Base-by-base conservation (phyloP, 2,888 invertebrate genomes). In the Drosophila multiciliata region DNA sequence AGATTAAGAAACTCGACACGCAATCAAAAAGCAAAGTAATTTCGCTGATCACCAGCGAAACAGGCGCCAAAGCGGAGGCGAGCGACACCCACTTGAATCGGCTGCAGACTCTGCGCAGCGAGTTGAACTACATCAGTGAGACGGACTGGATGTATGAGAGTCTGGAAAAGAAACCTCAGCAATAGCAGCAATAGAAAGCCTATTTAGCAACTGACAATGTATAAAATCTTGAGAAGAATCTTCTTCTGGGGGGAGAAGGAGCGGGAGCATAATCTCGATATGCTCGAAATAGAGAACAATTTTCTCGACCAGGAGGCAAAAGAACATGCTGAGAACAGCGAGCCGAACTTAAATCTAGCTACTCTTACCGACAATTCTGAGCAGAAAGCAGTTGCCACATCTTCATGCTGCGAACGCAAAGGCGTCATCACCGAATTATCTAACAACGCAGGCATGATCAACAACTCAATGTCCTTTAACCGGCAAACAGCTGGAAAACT, bases 71-170 rank as follows among this genome's bases (percentile, higher is more conserved):
- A 84, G 94, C 93, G 82, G 94, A 94, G 0, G 94, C 94, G 32
- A 94, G 95, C 48, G 97, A 97, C 89, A 94, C 95, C 69, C 96
- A 97, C 82, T 94, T 95, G 68, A 96, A 95, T 89, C 94, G 97
- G 75, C 94, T 97, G 65, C 96, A 96, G 91, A 93, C 94, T 42
- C 92, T 97, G 45, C 94, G 97, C 68, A 96, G 96, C 91, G 96
- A 97, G 92, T 93, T 97, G 65, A 96, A 96, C 80, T 96, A 95
- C 90, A 93, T 97, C n/a, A 96, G 96, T 91, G 95, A 95, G 62
- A 97, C 97, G 0, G 96, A 96, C 90, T 97, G 97, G 97, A 95
- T 96, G 92, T 97, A 96, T 93, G 95, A 96, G 60, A 93, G 95
- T 48, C 94, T 95, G 82, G 96, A 96, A 75, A 96, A 95, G 63